These are phyloP conservation scores for Omphaloscelis lunosa DNA, from an alignment of 2,888 invertebrate genomes.

Conservation along the genomic window DNA sequence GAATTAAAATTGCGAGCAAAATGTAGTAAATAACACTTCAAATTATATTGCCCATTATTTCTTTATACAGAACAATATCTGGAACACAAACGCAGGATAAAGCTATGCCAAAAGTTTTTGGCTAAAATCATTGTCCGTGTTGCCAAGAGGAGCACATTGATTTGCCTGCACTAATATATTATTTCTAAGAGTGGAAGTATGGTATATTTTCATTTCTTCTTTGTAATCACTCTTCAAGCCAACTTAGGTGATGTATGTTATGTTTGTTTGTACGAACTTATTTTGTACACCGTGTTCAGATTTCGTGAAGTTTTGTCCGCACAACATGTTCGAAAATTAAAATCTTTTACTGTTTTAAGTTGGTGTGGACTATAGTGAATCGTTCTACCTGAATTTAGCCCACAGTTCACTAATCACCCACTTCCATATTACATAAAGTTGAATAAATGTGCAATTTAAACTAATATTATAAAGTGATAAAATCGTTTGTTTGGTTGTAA, in stretches of 20 bases:
- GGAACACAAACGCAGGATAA: constrained; percentile 47
- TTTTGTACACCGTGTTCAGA: not conserved
- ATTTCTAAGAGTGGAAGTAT: constrained; percentile 25
- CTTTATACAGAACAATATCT: constrained; percentile 26
- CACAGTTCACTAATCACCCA: too few species aligned
- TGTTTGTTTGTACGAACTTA: constrained; percentile 40
- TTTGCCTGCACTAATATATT: constrained; percentile 44
- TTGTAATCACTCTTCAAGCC: constrained; percentile 51
- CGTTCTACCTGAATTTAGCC: not conserved
- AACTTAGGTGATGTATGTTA: constrained; percentile 41
- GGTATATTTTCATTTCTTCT: constrained; percentile 54
- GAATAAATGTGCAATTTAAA: not conserved
- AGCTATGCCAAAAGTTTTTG: constrained; percentile 64
- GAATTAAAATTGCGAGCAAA: not conserved
- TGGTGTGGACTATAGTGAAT: not conserved
- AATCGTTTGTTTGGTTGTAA: not conserved
- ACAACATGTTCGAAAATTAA: not conserved
- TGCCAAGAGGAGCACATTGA: constrained; percentile 60
- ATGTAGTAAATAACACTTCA: not conserved
- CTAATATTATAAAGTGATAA: too few species aligned
- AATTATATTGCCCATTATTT: constrained; percentile 18
- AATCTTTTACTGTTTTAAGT: not conserved
- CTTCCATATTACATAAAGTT: too few species aligned
- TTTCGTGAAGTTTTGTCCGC: not conserved
- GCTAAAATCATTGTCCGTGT: constrained; percentile 61